Evolutionary conservation across 2,888 invertebrate species (phyloP), one percentile per base, ranked within the genome.

Genomic region (Parnassius apollo): DNA sequence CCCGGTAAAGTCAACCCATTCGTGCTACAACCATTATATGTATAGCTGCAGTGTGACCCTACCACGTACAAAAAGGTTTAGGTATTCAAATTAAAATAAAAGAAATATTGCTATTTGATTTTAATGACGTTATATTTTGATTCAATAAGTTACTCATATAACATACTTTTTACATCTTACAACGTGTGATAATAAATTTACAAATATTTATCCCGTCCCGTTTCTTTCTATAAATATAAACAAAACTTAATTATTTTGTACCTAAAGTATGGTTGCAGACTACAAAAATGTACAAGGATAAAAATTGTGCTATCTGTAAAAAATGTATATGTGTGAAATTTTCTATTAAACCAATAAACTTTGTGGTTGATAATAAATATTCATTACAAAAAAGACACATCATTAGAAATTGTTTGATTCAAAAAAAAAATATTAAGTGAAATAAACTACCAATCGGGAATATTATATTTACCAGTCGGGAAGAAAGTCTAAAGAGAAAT

Each of bases 91-190:
- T 49, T 49, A 42, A 53, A 48, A 18, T 54, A 57, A 57, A 62
- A 48, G 50, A 48, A 57, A 59, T 58, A 51, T 11, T 57, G 59
- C 61, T 18, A 55, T 65, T 18, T 64, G 76, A 75, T 81, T 87
- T 83, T 85, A 80, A 82, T 83, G 69, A 79, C 88, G 84, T 88
- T 89, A 89, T 90, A 91, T 89, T 89, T 87, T 86, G 89, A 90
- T 90, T 91, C 85, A 91, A 91, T 91, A 91, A 91, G 83, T 91
- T 91, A 91, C 83, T 88, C 82, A 81, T 83, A 82, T 88, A 89
- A 86, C 85, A 82, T 89, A 88, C 83, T 88, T 85, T 90, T 85
- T 90, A 90, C 89, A 90, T 67, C 83, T 86, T 88, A 86, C 72
- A 80, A 74, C 80, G 74, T 74, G 81, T 86, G 83, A 87, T 83